Evolutionary conservation across 2,888 invertebrate genomes (phyloP), one percentile per base, ranked within the genome.

Genomic region (Eudemis profundana): DNA sequence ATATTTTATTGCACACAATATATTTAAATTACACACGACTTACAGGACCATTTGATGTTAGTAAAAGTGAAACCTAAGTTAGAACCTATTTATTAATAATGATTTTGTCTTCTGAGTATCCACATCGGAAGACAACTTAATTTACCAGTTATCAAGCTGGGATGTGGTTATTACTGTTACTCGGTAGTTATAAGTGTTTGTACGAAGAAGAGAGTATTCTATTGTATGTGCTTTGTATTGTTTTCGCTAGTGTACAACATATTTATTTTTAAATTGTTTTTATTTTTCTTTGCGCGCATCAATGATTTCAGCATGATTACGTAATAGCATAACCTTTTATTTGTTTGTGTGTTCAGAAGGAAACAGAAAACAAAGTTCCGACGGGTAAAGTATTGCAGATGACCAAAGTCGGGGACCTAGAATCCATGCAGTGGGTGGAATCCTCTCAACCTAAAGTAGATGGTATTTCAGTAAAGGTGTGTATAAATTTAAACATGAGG

Each of bases 391-490:
- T 69, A 3, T 69, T 83, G 2, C 70, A 74, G 49, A 78, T 63
- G 57, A 61, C 57, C 15, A 69, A 19, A 15, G 61, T 68, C 56
- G 82, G 84, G 4, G 74, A 83, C 47, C 44, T 83, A 0, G 67
- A 79, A 7, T 77, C 83, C 0, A 66, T 85, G 17, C 65, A 70
- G 2, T 85, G 85, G 85, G 68, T 79, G 5, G 78, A 83, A 69
- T 68, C 71, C 21, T 66, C 68, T 1, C 65, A 1, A 12, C 15
- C 3, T 7, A 7, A 12, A 8, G 27, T 70, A 4, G 70, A 61
- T 17, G 83, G 78, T 36, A 66, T 82, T 8, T 42, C 68, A 36
- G 82, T 87, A 0, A 77, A 69, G 69, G 88, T 87, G 74, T 3
- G 21, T 1, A 12, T 19, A 44, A 10, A 2, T 8, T 14, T 15